phyloP scores from a whole-genome alignment of 2,888 invertebrate species.

The Zygothrica quintamaculata region DNA sequence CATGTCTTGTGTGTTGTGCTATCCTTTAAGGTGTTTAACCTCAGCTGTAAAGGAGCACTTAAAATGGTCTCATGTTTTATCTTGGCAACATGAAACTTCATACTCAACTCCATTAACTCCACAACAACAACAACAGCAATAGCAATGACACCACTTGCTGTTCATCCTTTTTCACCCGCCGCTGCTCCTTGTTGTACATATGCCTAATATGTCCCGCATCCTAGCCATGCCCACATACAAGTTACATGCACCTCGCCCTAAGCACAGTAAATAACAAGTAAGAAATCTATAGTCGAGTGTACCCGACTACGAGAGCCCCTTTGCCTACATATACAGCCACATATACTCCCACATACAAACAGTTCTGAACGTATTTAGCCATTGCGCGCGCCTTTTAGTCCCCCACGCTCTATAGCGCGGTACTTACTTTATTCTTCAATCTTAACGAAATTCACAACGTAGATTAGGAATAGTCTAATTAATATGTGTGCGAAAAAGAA shows the following conservation, averaged over 20 bases:
- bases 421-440: too few relatives aligned
- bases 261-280: slow-evolving; percentile 55
- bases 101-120: slow-evolving; percentile 38
- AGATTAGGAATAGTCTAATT: too few relatives aligned
- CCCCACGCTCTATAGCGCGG: too few relatives aligned
- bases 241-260: slow-evolving; percentile 20
- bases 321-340: too few relatives aligned
- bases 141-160: slow-evolving; percentile 41
- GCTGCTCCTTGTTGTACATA: background rate
- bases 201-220: slow-evolving; percentile 10
- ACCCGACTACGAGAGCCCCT: too few relatives aligned
- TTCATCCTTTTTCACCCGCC: slow-evolving; percentile 9
- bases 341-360: too few relatives aligned
- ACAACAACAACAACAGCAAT: slow-evolving; percentile 28
- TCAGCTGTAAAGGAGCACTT: slow-evolving; percentile 53
- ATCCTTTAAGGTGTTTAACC: slow-evolving; percentile 63
- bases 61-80: slow-evolving; percentile 61
- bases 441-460: too few relatives aligned
- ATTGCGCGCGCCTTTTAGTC: too few relatives aligned
- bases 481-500: too few relatives aligned
- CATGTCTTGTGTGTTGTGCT: slow-evolving; percentile 3
- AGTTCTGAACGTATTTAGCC: too few relatives aligned
- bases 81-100: slow-evolving; percentile 43
- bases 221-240: slow-evolving; percentile 5
- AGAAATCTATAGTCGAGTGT: too few relatives aligned